A percentile compares a stretch with the other conserved stretches of the same genome.
Evolutionary conservation across 2,888 invertebrate species (phyloP).

Genomic region (Sphaeridia pumilis): DNA sequence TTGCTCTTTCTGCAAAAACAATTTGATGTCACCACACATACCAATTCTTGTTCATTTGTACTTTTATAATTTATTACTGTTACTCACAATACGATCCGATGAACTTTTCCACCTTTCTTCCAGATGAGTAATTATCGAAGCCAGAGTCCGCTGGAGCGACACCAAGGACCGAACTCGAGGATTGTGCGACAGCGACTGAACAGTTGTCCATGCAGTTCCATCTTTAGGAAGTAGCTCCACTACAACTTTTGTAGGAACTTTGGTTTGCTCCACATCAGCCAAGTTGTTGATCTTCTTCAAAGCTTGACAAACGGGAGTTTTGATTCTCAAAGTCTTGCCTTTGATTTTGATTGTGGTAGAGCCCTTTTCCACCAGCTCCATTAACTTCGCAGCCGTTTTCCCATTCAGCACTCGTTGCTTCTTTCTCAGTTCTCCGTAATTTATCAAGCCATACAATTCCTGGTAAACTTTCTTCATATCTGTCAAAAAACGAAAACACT

Average conservation of each 20-base stretch:
- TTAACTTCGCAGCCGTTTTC: constrained; percentile 71
- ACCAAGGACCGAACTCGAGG: constrained; percentile 64
- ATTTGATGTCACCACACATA: too few species aligned
- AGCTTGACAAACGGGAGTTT: constrained; percentile 86
- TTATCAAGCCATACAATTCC: constrained; percentile 85
- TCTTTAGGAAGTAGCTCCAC: constrained; percentile 65
- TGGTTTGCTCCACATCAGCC: constrained; percentile 55
- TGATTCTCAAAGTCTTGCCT: constrained; percentile 73
- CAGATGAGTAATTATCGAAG: constrained; percentile 58
- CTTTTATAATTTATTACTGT: too few species aligned
- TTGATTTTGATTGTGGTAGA: constrained; percentile 64
- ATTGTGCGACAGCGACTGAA: constrained; percentile 79
- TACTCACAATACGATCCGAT: constrained; percentile 46
- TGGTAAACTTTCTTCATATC: constrained; percentile 82
- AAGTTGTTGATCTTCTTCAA: constrained; percentile 74
- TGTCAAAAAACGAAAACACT: too few species aligned
- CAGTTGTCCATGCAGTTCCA: constrained; percentile 67
- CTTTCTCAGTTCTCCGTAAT: constrained; percentile 85
- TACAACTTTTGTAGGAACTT: constrained; percentile 63
- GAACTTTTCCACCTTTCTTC: constrained; percentile 62
- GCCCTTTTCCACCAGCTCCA: constrained; percentile 73
- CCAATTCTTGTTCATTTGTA: too few species aligned
- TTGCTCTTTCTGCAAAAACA: constrained; percentile 34
- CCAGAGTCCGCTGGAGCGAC: constrained; percentile 61
- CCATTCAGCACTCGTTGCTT: constrained; percentile 60